Conservation (phyloP, 2,888 invertebrate species). For the Chromoteleia sp. region DNA sequence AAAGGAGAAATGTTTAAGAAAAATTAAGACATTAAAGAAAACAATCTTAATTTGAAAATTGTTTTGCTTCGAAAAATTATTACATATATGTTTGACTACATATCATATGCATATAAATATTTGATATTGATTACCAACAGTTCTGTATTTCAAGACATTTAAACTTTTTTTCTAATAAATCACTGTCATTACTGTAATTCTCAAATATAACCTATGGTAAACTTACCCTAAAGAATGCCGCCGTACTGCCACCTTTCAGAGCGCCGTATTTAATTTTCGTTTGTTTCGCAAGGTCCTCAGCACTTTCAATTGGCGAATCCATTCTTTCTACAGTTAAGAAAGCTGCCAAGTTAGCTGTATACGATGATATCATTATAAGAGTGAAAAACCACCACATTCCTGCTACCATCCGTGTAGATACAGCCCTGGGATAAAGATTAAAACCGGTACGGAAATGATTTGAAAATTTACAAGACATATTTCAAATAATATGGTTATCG, state of each 20-base stretch:
- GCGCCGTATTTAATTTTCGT: conserved; percentile 98
- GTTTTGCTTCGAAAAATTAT: too few relatives aligned
- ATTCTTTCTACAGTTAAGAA: conserved; percentile 95
- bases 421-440: conserved; percentile 87
- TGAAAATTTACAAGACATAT: conserved; percentile 20
- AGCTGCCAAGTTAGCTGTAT: conserved; percentile 97
- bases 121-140: too few relatives aligned
- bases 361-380: conserved; percentile 95
- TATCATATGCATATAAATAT: too few relatives aligned
- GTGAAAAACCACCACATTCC: conserved; percentile 98
- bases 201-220: too few relatives aligned
- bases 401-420: conserved; percentile 94
- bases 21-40: too few relatives aligned
- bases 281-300: conserved; percentile 96
- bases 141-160: too few relatives aligned
- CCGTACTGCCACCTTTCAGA: conserved; percentile 95
- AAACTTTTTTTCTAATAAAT: too few relatives aligned
- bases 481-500: too few relatives aligned
- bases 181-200: too few relatives aligned
- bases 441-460: conserved; percentile 47
- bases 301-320: conserved; percentile 95
- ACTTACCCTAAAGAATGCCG: conserved; percentile 93
- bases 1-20: too few relatives aligned
- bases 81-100: too few relatives aligned
- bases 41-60: too few relatives aligned